A percentile compares a stretch with the other conserved stretches of the same genome.
phyloP scores from a whole-genome alignment of 2,113 vertebrate species.

The Bettongia penicillata region DNA sequence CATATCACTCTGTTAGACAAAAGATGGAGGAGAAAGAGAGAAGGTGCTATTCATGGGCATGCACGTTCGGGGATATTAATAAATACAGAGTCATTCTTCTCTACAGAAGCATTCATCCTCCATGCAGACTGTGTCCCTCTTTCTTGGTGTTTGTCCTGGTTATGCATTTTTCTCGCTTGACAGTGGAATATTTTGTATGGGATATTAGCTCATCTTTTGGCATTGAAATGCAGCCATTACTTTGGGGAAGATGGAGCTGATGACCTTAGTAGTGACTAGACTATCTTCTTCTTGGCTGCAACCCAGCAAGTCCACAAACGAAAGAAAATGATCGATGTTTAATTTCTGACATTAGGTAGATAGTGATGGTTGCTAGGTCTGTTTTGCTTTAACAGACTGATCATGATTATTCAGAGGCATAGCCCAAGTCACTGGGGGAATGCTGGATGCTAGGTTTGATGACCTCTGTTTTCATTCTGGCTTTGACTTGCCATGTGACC shows the following conservation, averaged over 20 bases:
- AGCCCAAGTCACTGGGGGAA: not conserved
- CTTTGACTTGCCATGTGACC: not conserved
- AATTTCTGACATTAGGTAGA: constrained; percentile 41
- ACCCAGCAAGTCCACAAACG: constrained; percentile 12
- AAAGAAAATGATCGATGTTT: constrained; percentile 31
- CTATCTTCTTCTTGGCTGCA: constrained; percentile 40
- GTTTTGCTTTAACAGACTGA: not conserved
- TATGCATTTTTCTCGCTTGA: constrained; percentile 65
- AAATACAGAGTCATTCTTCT: constrained; percentile 76
- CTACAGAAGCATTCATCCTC: constrained; percentile 53
- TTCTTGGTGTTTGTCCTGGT: constrained; percentile 67
- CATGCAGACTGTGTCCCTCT: constrained; percentile 43
- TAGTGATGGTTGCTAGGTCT: not conserved
- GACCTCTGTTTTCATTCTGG: not conserved
- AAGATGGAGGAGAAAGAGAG: constrained; percentile 60
- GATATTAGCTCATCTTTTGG: constrained; percentile 56
- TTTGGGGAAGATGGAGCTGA: constrained; percentile 30
- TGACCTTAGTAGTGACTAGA: constrained; percentile 18
- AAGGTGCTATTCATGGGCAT: constrained; percentile 56
- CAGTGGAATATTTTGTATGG: constrained; percentile 47
- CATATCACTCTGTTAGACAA: constrained; percentile 65
- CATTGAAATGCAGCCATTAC: constrained; percentile 54
- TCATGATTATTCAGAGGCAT: not conserved
- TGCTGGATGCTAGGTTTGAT: not conserved
- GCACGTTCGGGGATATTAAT: constrained; percentile 66